phyloP scores from a whole-genome alignment of 2,797 vertebrate genomes.

The Poecilia velifera region DNA sequence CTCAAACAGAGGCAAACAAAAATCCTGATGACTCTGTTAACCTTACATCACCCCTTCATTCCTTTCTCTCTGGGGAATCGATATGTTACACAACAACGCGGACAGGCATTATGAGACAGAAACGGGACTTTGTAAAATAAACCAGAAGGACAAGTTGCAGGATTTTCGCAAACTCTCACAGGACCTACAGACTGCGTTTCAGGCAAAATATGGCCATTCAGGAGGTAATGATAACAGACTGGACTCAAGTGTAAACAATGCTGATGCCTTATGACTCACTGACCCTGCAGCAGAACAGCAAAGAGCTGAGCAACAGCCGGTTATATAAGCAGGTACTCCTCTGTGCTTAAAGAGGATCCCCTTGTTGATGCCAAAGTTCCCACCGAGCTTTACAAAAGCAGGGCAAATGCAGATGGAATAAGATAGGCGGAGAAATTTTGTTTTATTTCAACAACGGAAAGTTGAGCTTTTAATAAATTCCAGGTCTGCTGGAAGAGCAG shows the following conservation, averaged over 20 bases:
- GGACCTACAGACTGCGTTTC: background rate
- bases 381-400: conserved; percentile 17
- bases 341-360: conserved; percentile 12
- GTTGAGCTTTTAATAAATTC: conserved; percentile 3
- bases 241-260: conserved; percentile 38
- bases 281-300: conserved; percentile 43
- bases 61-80: conserved; percentile 44
- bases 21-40: conserved; percentile 12
- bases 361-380: conserved; percentile 20
- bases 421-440: background rate
- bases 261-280: conserved; percentile 24
- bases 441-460: background rate
- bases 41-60: conserved; percentile 32
- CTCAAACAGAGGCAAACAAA: conserved; percentile 32
- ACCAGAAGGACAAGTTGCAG: background rate
- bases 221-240: conserved; percentile 30
- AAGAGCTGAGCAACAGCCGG: conserved; percentile 39
- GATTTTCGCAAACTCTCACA: background rate
- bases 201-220: conserved; percentile 6
- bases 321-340: conserved; percentile 54
- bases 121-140: conserved; percentile 40
- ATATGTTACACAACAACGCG: conserved; percentile 70
- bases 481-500: background rate
- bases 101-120: conserved; percentile 36
- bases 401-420: background rate